phyloP scores from a whole-genome alignment of 2,888 invertebrate species.

The Eupithecia tripunctaria region DNA sequence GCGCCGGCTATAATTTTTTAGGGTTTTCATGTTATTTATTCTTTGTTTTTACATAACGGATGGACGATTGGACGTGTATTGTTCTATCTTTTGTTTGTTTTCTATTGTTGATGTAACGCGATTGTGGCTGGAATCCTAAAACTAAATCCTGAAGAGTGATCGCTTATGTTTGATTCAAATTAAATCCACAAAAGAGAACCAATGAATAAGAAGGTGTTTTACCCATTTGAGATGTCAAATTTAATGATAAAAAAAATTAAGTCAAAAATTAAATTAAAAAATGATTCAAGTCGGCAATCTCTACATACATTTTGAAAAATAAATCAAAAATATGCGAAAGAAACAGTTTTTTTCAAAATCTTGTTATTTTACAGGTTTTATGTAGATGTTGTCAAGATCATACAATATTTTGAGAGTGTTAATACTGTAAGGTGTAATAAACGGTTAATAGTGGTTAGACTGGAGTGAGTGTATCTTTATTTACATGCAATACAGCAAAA shows the following conservation, averaged over 20 bases:
- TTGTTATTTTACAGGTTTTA: background rate
- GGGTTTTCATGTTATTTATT: slow-evolving; percentile 23
- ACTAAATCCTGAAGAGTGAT: background rate
- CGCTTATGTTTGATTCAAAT: background rate
- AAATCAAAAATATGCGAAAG: background rate
- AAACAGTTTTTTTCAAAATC: background rate
- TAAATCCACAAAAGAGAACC: background rate
- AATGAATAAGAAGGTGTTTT: background rate
- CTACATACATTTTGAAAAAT: background rate
- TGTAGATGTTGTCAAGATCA: no score
- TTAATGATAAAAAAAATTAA: background rate
- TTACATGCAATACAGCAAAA: no score
- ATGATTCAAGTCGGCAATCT: background rate
- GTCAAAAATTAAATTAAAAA: background rate
- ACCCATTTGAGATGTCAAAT: background rate
- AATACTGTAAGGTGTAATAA: no score
- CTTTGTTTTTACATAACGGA: slow-evolving; percentile 19
- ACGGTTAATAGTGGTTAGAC: no score
- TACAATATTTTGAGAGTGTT: no score
- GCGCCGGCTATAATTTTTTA: slow-evolving; percentile 21
- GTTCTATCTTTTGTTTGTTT: slow-evolving; percentile 6
- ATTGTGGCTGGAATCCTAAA: slow-evolving; percentile 1
- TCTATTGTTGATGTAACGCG: slow-evolving; percentile 7
- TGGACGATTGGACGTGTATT: slow-evolving; percentile 3
- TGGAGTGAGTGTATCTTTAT: no score